Evolutionary conservation across 2,888 invertebrate species (phyloP).

Genomic region (Nowickia ferox): DNA sequence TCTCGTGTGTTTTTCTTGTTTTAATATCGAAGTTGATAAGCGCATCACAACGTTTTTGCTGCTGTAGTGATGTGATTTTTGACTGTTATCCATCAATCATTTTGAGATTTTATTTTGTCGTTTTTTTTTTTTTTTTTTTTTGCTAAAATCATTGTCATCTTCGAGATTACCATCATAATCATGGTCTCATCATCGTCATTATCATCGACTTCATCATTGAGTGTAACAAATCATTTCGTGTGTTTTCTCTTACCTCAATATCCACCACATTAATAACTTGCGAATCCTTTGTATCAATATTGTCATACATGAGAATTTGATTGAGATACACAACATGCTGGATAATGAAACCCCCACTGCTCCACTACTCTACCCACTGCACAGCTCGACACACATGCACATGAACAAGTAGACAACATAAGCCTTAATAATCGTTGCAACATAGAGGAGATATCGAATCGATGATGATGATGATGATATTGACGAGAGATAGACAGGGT

Average conservation of each 20-base stretch:
- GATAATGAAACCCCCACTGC: conserved; percentile 39
- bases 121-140: conserved; percentile 17
- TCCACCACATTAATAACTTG: conserved; percentile 71
- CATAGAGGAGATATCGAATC: neutral
- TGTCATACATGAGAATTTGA: conserved; percentile 65
- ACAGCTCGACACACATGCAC: neutral
- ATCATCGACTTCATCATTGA: conserved; percentile 25
- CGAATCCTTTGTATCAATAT: conserved; percentile 72
- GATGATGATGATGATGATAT: conserved; percentile 16
- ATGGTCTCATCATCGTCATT: conserved; percentile 31
- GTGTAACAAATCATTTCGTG: conserved; percentile 64
- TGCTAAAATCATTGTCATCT: conserved; percentile 48
- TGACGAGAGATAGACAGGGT: conserved; percentile 54
- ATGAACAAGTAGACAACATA: conserved; percentile 21
- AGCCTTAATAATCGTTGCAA: conserved; percentile 55
- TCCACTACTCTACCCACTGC: conserved; percentile 4
- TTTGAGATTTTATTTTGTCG: conserved; percentile 44
- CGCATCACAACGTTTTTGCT: conserved; percentile 53
- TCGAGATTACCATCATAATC: conserved; percentile 52
- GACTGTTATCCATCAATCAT: conserved; percentile 69
- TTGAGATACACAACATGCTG: conserved; percentile 48
- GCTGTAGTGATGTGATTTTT: conserved; percentile 36
- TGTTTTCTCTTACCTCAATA: conserved; percentile 69
- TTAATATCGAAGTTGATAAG: conserved; percentile 63
- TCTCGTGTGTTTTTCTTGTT: conserved; percentile 2